Evolutionary conservation across 2,113 vertebrate species (phyloP).

Genomic region (Ceyx melanurus): DNA sequence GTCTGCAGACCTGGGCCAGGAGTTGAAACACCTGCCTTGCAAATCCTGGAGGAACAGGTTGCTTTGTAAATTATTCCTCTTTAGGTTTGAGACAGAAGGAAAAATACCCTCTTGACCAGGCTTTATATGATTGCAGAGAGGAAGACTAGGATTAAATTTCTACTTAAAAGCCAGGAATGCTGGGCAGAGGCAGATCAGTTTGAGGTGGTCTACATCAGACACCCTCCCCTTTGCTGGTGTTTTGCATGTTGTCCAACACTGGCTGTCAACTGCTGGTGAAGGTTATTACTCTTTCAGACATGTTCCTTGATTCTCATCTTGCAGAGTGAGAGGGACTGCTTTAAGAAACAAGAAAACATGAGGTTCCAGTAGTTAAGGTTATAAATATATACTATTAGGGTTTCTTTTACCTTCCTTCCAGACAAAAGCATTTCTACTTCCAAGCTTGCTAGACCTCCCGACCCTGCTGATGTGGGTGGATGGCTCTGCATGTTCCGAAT

Average conservation of each 20-base stretch:
- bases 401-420: slow-evolving; percentile 33
- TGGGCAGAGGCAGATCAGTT: background rate
- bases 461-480: background rate
- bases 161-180: background rate
- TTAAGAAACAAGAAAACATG: background rate
- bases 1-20: background rate
- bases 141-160: background rate
- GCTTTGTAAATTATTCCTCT: background rate
- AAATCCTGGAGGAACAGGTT: background rate
- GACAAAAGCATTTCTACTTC: slow-evolving; percentile 17
- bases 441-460: background rate
- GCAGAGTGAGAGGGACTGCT: background rate
- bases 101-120: background rate
- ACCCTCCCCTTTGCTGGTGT: background rate
- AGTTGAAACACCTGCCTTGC: background rate
- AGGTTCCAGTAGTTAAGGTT: background rate
- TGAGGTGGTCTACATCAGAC: background rate
- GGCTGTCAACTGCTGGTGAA: background rate
- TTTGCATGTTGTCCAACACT: fast-evolving
- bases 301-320: background rate
- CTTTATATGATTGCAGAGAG: background rate
- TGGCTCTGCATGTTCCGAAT: slow-evolving; percentile 40
- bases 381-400: slow-evolving; percentile 6
- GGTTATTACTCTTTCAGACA: background rate
- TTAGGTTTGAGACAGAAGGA: background rate